These are phyloP conservation scores for Pseudochirops cupreus DNA, from an alignment of 2,797 vertebrate genomes.

Conservation along the genomic window DNA sequence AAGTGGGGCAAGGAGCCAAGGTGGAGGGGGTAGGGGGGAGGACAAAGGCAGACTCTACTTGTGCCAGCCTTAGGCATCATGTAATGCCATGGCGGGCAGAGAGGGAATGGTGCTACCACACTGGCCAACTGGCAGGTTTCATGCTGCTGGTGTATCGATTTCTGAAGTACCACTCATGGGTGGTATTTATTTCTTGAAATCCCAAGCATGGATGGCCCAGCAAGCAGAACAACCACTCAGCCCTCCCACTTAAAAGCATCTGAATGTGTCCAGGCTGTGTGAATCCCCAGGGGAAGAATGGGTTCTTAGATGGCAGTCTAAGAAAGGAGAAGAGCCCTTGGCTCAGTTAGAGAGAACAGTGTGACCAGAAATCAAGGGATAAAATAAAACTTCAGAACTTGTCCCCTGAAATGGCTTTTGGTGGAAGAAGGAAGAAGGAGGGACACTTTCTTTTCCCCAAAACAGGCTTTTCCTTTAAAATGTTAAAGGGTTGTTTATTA, in stretches of 20 bases:
- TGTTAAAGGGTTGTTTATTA: background rate
- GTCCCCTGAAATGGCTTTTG: background rate
- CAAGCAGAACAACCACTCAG: background rate
- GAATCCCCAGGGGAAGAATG: background rate
- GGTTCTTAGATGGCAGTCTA: background rate
- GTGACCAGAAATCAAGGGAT: background rate
- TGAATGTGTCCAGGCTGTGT: background rate
- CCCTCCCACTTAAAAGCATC: background rate
- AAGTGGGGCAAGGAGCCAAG: background rate
- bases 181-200: conserved; percentile 12
- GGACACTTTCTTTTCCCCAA: background rate
- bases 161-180: conserved; percentile 13
- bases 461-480: background rate
- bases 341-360: background rate
- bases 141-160: background rate
- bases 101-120: background rate
- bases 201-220: background rate
- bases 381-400: background rate
- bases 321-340: background rate
- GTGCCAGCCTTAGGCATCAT: background rate
- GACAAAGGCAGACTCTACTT: background rate
- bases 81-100: background rate
- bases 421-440: background rate
- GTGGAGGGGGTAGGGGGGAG: background rate
- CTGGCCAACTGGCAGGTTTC: background rate